Evolutionary conservation across 2,113 vertebrate species (phyloP).

Genomic region (Vicugna pacos): DNA sequence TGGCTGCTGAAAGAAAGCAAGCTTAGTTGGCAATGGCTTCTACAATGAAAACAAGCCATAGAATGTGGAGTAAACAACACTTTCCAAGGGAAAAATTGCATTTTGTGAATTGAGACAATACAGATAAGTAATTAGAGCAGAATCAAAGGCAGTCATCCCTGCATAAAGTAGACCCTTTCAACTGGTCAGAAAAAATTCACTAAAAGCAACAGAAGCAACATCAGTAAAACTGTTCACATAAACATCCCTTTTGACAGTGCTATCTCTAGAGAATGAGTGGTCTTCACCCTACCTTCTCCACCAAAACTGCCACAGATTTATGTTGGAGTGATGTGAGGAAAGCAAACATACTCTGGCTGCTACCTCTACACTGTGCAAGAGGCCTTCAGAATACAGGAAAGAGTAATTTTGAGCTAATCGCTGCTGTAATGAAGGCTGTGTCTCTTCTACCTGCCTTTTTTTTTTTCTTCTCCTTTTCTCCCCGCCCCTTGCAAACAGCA

Average conservation of each 20-base stretch:
- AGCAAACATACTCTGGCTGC: not conserved
- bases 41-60: not conserved
- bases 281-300: not conserved
- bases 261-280: not conserved
- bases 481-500: conserved; percentile 44
- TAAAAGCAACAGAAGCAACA: not conserved
- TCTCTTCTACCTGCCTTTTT: conserved; percentile 18
- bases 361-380: not conserved
- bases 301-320: not conserved
- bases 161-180: conserved; percentile 7
- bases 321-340: not conserved
- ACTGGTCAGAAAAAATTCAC: conserved; percentile 2
- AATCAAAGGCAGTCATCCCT: conserved; percentile 47
- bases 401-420: conserved; percentile 22
- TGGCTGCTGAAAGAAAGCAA: not conserved
- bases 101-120: conserved; percentile 5
- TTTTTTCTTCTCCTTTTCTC: not conserved
- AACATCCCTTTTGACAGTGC: not conserved
- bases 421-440: not conserved
- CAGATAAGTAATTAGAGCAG: conserved; percentile 18
- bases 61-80: not conserved
- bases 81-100: not conserved
- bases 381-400: not conserved
- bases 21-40: not conserved
- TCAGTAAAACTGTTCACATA: not conserved